A percentile compares a stretch with the other conserved stretches of the same genome.
Conservation (phyloP, 92 coral and sea anemone species). For the Porites cylindrica region DNA sequence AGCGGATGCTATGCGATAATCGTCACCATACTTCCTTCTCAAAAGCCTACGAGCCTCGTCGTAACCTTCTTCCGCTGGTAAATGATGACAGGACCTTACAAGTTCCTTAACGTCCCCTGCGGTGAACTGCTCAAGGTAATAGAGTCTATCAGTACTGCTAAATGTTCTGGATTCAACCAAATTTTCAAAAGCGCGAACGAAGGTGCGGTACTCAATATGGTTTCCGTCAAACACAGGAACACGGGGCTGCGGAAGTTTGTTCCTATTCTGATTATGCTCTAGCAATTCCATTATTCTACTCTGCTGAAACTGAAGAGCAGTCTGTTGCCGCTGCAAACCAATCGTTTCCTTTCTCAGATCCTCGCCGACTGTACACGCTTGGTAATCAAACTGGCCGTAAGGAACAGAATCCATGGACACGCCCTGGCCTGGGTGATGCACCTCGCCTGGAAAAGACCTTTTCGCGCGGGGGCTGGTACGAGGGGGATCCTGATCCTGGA, state of each 20-base stretch:
- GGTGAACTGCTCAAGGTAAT: constrained; percentile 64
- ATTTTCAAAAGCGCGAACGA: constrained; percentile 52
- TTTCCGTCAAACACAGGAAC: constrained; percentile 44
- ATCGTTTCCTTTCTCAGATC: background rate
- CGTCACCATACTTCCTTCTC: constrained; percentile 49
- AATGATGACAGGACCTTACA: constrained; percentile 42
- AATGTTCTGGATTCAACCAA: constrained; percentile 55
- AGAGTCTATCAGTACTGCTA: constrained; percentile 26
- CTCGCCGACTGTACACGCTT: background rate
- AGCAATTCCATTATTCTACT: background rate
- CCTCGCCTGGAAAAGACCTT: background rate
- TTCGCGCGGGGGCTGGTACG: background rate
- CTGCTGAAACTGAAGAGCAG: background rate
- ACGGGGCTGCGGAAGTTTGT: constrained; percentile 37
- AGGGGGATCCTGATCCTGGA: background rate
- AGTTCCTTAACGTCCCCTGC: constrained; percentile 56
- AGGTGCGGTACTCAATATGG: constrained; percentile 48
- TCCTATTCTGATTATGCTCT: constrained; percentile 33
- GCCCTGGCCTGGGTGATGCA: too few species aligned
- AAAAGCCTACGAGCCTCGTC: constrained; percentile 44
- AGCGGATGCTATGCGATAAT: constrained; percentile 51
- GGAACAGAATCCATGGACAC: too few species aligned
- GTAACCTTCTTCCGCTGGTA: constrained; percentile 40
- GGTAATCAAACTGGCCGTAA: background rate
- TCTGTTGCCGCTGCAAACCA: constrained; percentile 35